phyloP scores from a whole-genome alignment of 1,140 invertebrate genomes.

The Chionoecetes opilio region DNA sequence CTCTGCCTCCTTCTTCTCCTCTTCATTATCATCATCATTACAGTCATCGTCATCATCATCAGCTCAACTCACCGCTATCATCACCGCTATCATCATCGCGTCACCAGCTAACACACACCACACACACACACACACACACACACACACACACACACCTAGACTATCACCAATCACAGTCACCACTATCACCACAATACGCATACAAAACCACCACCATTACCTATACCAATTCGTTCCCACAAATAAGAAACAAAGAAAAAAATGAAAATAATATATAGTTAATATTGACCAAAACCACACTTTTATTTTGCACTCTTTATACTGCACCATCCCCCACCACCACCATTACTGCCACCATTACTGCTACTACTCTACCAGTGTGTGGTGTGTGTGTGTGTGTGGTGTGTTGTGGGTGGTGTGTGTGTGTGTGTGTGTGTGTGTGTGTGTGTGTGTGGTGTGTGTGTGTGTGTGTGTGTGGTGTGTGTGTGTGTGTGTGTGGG shows the following conservation, averaged over 20 bases:
- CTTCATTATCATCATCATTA: background rate
- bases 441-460: no score
- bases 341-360: background rate
- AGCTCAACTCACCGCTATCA: background rate
- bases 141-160: no score
- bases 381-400: constrained; percentile 24
- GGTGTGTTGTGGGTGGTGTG: no score
- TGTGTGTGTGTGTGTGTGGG: background rate
- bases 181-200: no score
- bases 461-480: background rate
- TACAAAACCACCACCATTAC: no score
- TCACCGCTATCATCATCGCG: background rate
- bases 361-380: background rate
- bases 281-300: no score
- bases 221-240: background rate
- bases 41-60: background rate
- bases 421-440: background rate
- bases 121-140: no score
- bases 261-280: background rate
- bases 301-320: background rate
- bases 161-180: no score
- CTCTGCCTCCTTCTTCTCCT: no score
- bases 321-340: background rate
- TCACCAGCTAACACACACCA: no score
- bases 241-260: background rate